Evolutionary conservation across 2,888 invertebrate genomes (phyloP), one percentile per base, ranked within the genome.

Genomic region (Gerris lacustris): DNA sequence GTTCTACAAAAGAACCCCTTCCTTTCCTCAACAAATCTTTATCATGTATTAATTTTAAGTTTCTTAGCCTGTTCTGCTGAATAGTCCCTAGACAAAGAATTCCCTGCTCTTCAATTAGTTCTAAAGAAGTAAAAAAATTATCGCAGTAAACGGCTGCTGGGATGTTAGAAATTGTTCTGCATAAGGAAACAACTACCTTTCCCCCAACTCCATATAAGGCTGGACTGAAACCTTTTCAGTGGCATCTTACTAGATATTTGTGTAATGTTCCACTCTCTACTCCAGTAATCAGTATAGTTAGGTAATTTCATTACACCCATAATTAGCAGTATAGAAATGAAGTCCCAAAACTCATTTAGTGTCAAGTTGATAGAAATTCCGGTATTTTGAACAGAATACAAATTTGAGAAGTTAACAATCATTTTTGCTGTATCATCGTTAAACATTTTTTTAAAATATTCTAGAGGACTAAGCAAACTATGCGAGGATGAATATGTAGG

Each of bases 231-330:
- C 64, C 72, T 69, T 69, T 75, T 75, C 45, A 76, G 70, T 47
- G 75, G 70, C 75, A 75, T 76, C 69, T 74, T 71, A 69, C 68
- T 67, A 43, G 74, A 71, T 69, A 75, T 71, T 67, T 71, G 64
- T 15, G 63, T 67, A 70, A 73, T 71, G 15, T 70, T 67, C 55
- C 69, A 70, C 45, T 72, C 67, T 62, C 70, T 43, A 70, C 69
- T 72, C 74, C 76, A 76, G 67, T 76, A 76, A 67, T 76, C 75
- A 43, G 70, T 55, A 66, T 72, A 75, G 11, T 69, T 47, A 67
- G 73, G 72, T 66, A 75, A 45, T 69, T 71, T 69, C 47, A 69
- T 71, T 62, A 74, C 67, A 45, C 75, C 74, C 72, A 69, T 73
- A 15, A 74, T 67, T 66, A 70, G 69, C 68, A 43, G 70, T 9